A percentile compares a stretch with the other conserved stretches of the same genome.
phyloP scores from a whole-genome alignment of 1,140 invertebrate genomes.

The Pseudobourletiella spinata region DNA sequence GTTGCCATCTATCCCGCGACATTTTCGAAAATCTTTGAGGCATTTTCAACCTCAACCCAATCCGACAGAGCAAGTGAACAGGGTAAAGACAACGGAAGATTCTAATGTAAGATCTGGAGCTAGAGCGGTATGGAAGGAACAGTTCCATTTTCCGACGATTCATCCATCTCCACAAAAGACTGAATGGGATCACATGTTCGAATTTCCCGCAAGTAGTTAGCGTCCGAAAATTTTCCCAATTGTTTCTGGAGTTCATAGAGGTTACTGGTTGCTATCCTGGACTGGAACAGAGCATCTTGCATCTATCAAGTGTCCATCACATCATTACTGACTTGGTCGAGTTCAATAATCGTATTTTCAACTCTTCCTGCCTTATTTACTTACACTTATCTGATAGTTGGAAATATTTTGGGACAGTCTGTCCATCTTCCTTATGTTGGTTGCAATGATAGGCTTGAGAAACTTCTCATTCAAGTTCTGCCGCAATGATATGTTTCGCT shows the following conservation, averaged over 20 bases:
- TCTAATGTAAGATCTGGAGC: no score
- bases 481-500: constrained; percentile 23
- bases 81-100: no score
- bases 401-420: constrained; percentile 30
- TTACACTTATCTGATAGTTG: constrained; percentile 26
- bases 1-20: no score
- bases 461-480: constrained; percentile 25
- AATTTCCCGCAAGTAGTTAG: constrained; percentile 19
- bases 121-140: no score
- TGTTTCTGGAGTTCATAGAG: constrained; percentile 20
- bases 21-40: no score
- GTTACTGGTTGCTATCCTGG: constrained; percentile 18
- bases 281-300: constrained; percentile 33
- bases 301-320: constrained; percentile 14
- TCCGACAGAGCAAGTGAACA: no score
- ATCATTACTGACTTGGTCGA: background rate
- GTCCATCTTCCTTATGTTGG: constrained; percentile 22
- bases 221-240: constrained; percentile 17
- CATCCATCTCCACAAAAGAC: no score
- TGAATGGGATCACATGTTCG: no score
- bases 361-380: background rate
- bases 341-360: background rate
- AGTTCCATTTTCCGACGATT: no score
- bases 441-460: constrained; percentile 17
- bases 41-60: no score